These are phyloP conservation scores for Neopipo cinnamomea DNA, from an alignment of 2,113 vertebrate species.

Conservation along the genomic window DNA sequence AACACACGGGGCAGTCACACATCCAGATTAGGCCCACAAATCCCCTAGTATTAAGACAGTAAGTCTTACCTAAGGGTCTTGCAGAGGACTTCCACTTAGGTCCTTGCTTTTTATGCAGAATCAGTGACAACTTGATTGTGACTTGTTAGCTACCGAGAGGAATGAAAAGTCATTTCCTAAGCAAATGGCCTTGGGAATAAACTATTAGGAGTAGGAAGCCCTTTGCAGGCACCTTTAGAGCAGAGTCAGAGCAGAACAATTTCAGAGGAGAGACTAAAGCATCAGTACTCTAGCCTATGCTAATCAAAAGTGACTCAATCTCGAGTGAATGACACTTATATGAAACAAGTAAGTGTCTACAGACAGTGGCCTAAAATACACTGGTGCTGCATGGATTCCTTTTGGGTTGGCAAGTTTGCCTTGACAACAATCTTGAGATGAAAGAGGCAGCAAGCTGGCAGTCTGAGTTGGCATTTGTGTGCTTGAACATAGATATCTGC, in stretches of 20 bases:
- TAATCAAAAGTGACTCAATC: neutral
- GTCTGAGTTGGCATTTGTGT: neutral
- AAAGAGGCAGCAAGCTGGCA: neutral
- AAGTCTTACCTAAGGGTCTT: neutral
- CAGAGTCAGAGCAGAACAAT: neutral
- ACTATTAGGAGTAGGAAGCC: neutral
- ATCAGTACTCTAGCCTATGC: neutral
- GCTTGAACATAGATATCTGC: neutral
- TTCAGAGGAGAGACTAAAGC: neutral
- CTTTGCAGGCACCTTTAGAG: neutral
- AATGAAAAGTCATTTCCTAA: neutral
- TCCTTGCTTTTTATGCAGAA: neutral
- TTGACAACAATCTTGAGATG: neutral
- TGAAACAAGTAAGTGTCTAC: neutral
- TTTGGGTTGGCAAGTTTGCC: neutral
- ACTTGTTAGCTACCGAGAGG: neutral
- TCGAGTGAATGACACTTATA: neutral
- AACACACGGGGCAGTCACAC: neutral
- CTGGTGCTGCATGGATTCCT: neutral
- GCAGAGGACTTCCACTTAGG: neutral
- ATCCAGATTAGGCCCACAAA: neutral
- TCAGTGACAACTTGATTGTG: neutral
- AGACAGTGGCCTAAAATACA: conserved; percentile 11
- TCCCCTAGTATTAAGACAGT: neutral
- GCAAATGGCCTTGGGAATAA: neutral